Conservation (phyloP, 2,113 vertebrate genomes). For the Scytalopus superciliaris region DNA sequence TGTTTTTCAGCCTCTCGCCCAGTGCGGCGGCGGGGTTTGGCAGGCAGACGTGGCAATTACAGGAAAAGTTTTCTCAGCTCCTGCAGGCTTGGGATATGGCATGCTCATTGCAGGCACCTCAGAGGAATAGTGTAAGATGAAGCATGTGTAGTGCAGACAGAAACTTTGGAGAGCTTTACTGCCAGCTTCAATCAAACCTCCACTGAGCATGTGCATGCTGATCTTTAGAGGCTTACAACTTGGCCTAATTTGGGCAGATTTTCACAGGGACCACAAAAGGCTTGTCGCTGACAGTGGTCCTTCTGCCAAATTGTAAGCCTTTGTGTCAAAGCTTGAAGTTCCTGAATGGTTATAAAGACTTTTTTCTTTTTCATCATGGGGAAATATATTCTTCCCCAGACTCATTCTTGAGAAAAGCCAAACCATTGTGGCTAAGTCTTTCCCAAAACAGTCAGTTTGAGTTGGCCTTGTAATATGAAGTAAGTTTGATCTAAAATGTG, state of each 20-base stretch:
- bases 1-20: neutral
- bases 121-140: neutral
- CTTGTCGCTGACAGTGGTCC: neutral
- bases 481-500: conserved; percentile 22
- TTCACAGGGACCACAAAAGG: conserved; percentile 27
- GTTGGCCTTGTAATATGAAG: neutral
- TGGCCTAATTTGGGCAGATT: conserved; percentile 62
- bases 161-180: neutral
- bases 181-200: neutral
- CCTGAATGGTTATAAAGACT: neutral
- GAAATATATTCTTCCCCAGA: neutral
- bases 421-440: conserved; percentile 6
- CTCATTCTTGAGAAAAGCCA: conserved; percentile 6
- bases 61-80: neutral
- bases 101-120: neutral
- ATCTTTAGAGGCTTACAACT: neutral
- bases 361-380: neutral
- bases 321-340: conserved; percentile 18
- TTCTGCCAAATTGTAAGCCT: conserved; percentile 25
- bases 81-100: neutral
- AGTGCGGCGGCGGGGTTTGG: neutral
- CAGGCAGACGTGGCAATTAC: neutral
- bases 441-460: neutral
- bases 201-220: neutral
- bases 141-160: neutral